phyloP scores from a whole-genome alignment of 2,113 vertebrate genomes.

The Nibea coibor region DNA sequence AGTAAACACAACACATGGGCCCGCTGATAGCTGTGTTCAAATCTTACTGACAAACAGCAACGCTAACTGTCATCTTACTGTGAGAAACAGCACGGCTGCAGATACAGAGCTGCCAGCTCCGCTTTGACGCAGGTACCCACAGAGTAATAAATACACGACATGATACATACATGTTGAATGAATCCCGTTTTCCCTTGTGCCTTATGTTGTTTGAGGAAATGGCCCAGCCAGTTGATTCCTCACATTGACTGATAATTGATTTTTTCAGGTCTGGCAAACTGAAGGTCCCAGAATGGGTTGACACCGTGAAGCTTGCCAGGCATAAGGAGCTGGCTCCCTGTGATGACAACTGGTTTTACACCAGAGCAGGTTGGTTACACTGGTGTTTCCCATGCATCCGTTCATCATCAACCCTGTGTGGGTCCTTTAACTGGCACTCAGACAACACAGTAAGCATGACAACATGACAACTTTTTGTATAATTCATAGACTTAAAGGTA shows the following conservation, averaged over 20 bases:
- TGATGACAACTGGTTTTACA: constrained; percentile 89
- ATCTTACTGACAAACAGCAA: too few relatives aligned
- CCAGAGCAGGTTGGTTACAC: constrained; percentile 84
- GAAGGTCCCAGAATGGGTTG: constrained; percentile 90
- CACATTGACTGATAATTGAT: constrained; percentile 27
- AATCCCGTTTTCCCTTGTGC: background rate
- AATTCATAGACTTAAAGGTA: too few relatives aligned
- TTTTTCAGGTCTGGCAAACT: constrained; percentile 87
- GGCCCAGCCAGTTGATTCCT: constrained; percentile 16
- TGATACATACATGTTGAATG: background rate
- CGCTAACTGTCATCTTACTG: too few relatives aligned
- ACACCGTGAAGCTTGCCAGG: constrained; percentile 89
- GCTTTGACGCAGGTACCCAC: too few relatives aligned
- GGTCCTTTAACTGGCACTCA: too few relatives aligned
- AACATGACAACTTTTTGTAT: background rate
- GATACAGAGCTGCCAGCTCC: too few relatives aligned
- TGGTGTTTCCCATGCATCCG: constrained; percentile 3
- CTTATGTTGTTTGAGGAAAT: constrained; percentile 40
- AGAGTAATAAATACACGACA: background rate
- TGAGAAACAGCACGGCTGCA: too few relatives aligned
- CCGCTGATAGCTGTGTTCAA: too few relatives aligned
- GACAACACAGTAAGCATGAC: too few relatives aligned
- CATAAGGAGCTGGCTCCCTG: constrained; percentile 90
- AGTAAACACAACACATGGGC: too few relatives aligned
- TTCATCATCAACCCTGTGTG: background rate